phyloP scores from a whole-genome alignment of 2,113 vertebrate genomes.

The Sturnus vulgaris region DNA sequence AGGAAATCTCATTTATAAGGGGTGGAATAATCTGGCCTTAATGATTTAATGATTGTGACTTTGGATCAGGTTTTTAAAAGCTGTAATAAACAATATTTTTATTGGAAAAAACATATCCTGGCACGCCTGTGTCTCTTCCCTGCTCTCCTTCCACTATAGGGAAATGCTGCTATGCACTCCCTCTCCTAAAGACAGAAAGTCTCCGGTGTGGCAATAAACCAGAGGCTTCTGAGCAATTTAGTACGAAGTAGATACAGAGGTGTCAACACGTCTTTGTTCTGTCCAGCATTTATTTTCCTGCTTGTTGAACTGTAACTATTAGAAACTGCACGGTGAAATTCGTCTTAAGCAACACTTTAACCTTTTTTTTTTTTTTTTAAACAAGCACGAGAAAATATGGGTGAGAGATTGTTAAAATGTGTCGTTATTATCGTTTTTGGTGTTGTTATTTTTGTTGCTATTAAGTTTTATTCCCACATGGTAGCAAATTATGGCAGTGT shows the following conservation, averaged over 20 bases:
- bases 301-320: conserved; percentile 24
- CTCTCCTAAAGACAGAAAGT: background rate
- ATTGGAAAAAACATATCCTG: background rate
- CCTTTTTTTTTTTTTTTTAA: background rate
- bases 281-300: conserved; percentile 42
- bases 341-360: conserved; percentile 14
- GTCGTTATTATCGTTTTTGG: background rate
- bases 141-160: background rate
- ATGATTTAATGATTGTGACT: conserved; percentile 7
- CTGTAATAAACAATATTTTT: background rate
- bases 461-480: conserved; percentile 45
- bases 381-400: background rate
- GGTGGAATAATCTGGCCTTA: background rate
- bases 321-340: background rate
- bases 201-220: conserved; percentile 22
- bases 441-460: background rate
- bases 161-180: background rate
- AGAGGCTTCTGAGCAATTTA: conserved; percentile 13
- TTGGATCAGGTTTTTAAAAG: background rate
- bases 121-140: background rate
- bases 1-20: background rate
- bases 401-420: background rate
- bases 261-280: conserved; percentile 46
- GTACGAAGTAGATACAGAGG: conserved; percentile 11
- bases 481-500: conserved; percentile 54